phyloP scores from a whole-genome alignment of 2,888 invertebrate genomes.

The Saturnia pavonia region DNA sequence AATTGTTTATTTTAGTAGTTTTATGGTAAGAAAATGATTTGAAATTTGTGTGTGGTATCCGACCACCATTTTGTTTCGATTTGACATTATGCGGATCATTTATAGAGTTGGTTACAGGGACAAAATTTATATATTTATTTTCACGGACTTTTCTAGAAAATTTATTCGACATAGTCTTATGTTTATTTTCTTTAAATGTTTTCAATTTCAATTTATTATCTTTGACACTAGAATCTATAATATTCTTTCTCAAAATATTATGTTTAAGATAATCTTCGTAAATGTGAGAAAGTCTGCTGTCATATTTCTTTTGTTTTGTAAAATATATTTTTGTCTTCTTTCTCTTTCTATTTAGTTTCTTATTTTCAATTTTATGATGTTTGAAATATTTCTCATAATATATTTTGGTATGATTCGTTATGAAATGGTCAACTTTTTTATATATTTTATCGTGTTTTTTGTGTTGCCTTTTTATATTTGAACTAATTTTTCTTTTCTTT shows the following conservation, averaged over 20 bases:
- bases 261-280: background rate
- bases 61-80: background rate
- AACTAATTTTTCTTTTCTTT: background rate
- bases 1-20: constrained; percentile 2
- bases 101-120: background rate
- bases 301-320: background rate
- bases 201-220: background rate
- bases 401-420: background rate
- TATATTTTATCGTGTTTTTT: constrained; percentile 2
- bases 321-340: background rate
- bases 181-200: background rate
- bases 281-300: background rate
- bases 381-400: background rate
- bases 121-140: background rate
- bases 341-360: background rate
- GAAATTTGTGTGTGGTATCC: background rate
- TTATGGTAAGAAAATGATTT: background rate
- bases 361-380: background rate
- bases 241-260: background rate
- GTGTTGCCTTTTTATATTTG: background rate
- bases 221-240: background rate
- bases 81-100: background rate
- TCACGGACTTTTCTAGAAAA: background rate
- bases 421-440: background rate
- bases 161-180: background rate